Percentiles rank a stretch among this genome's conserved stretches.
These are phyloP conservation scores for Dione juno DNA, from an alignment of 2,888 invertebrate genomes.

Conservation along the genomic window DNA sequence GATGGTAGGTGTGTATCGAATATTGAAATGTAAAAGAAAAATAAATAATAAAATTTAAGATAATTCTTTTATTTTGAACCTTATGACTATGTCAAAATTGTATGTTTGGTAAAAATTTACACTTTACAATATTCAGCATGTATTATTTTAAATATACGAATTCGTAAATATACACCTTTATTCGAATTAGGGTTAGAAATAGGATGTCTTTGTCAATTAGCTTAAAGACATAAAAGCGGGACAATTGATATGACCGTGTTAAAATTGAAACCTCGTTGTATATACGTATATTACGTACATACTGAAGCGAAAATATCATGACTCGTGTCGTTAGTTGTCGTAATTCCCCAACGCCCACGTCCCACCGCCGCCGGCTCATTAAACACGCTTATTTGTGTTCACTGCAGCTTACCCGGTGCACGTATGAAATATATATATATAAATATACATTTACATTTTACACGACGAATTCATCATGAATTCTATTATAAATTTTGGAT, in stretches of 20 bases:
- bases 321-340: conserved; percentile 35
- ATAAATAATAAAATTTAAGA: conserved; percentile 10
- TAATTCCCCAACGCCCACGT: conserved; percentile 47
- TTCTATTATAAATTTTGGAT: conserved; percentile 42
- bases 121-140: no score
- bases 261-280: background rate
- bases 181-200: background rate
- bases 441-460: conserved; percentile 30
- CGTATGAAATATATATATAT: conserved; percentile 46
- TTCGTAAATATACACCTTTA: background rate
- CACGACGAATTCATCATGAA: conserved; percentile 43
- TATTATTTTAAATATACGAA: background rate
- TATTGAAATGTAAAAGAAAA: conserved; percentile 3
- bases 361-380: conserved; percentile 38
- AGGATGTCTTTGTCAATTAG: background rate
- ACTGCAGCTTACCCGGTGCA: conserved; percentile 46
- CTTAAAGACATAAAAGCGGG: background rate
- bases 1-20: background rate
- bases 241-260: background rate
- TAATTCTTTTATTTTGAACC: conserved; percentile 22
- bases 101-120: background rate
- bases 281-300: conserved; percentile 25
- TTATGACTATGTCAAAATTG: background rate
- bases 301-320: conserved; percentile 37
- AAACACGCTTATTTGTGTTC: conserved; percentile 49